Percentiles rank a stretch among this genome's conserved stretches.
Evolutionary conservation across 2,797 vertebrate species (phyloP).

Genomic region (Rhynchonycteris naso): DNA sequence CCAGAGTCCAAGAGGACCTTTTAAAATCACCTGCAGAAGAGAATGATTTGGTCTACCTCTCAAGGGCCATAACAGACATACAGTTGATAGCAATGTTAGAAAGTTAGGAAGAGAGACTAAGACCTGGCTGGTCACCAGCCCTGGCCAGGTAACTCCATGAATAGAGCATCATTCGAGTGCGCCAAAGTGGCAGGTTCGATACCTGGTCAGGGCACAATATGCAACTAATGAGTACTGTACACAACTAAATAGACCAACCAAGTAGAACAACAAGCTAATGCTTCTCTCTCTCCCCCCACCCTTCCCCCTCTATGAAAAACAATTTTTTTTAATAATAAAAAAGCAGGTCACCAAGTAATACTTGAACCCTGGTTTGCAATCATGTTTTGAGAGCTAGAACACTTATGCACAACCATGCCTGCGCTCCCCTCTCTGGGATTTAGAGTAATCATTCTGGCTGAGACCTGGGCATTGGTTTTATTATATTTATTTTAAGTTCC

Average conservation of each 20-base stretch:
- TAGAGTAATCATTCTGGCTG: neutral
- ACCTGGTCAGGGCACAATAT: too few relatives aligned
- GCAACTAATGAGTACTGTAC: too few relatives aligned
- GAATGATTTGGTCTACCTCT: neutral
- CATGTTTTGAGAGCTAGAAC: neutral
- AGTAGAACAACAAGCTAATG: too few relatives aligned
- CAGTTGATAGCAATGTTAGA: neutral
- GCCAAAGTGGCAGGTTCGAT: too few relatives aligned
- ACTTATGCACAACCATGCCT: neutral
- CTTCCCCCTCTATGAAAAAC: too few relatives aligned
- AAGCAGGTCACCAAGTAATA: neutral
- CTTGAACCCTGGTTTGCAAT: neutral
- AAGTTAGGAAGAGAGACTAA: neutral
- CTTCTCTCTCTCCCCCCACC: too few relatives aligned
- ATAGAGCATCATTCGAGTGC: too few relatives aligned
- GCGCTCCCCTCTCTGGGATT: neutral
- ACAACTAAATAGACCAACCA: too few relatives aligned
- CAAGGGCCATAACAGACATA: neutral
- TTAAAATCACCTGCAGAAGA: conserved; percentile 8
- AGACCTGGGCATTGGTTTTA: neutral
- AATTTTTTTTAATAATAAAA: neutral
- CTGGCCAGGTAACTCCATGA: too few relatives aligned
- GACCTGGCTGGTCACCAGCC: too few relatives aligned
- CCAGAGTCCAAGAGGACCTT: neutral
- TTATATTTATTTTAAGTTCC: neutral